Evolutionary conservation across 2,888 invertebrate genomes (phyloP).

Genomic region (Azorinus chamasolen): DNA sequence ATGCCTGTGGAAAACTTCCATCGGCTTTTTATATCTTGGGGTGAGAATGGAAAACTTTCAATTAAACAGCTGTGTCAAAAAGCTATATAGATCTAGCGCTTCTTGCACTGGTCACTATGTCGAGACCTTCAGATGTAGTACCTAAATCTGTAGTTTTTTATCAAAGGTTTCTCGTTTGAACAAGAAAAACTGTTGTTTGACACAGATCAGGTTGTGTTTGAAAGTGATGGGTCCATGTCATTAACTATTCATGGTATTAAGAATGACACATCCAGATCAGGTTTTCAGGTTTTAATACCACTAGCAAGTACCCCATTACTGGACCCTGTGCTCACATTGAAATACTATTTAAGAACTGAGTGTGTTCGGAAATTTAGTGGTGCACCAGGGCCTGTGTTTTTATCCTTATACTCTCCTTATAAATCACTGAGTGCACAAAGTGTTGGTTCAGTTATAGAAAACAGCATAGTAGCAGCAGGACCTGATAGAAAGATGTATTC

Average conservation of each 20-base stretch:
- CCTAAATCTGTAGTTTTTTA: slow-evolving; percentile 15
- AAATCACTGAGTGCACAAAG: slow-evolving; percentile 15
- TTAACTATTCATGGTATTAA: slow-evolving; percentile 34
- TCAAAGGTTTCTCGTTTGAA: not conserved
- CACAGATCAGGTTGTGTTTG: slow-evolving; percentile 4
- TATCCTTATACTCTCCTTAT: slow-evolving; percentile 18
- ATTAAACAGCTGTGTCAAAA: slow-evolving; percentile 15
- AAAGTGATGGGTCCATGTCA: slow-evolving; percentile 22
- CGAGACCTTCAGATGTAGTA: slow-evolving; percentile 21
- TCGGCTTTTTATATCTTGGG: slow-evolving; percentile 4
- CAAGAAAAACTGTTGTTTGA: not conserved
- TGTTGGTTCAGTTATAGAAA: slow-evolving; percentile 17
- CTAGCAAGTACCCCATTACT: not conserved
- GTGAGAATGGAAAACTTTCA: not conserved
- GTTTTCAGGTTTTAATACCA: slow-evolving; percentile 23
- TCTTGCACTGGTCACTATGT: slow-evolving; percentile 16
- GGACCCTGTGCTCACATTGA: slow-evolving; percentile 17
- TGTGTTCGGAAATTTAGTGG: slow-evolving; percentile 10
- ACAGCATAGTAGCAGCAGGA: slow-evolving; percentile 7
- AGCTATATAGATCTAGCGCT: slow-evolving; percentile 13
- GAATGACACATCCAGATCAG: slow-evolving; percentile 27
- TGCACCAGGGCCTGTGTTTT: not conserved
- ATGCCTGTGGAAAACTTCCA: slow-evolving; percentile 21
- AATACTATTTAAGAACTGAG: no score
- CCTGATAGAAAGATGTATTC: slow-evolving; percentile 1